These are phyloP conservation scores for Corvus cornix DNA, from an alignment of 2,113 vertebrate genomes.

Conservation along the genomic window DNA sequence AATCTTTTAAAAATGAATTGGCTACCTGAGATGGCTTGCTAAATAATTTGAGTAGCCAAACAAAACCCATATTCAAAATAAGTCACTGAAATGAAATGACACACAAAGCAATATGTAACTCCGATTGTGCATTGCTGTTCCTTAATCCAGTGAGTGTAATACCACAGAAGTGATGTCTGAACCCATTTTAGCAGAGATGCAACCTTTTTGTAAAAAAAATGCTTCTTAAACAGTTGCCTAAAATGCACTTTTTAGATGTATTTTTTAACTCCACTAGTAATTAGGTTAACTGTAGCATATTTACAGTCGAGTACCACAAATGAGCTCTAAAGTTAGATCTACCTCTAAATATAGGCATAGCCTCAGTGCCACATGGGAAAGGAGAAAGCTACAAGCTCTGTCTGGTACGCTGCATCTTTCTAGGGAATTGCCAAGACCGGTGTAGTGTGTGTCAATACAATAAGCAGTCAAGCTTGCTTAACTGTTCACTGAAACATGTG, in stretches of 20 bases:
- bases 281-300: neutral
- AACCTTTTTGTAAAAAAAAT: neutral
- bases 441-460: neutral
- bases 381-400: neutral
- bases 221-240: neutral
- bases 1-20: neutral
- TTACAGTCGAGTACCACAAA: fast-evolving
- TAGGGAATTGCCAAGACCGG: neutral
- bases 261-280: neutral
- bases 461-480: neutral
- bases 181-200: neutral
- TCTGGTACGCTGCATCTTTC: neutral
- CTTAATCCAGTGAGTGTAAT: neutral
- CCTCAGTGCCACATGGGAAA: neutral
- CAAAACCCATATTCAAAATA: neutral
- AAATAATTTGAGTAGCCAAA: neutral
- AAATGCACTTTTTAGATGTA: neutral
- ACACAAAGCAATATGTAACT: neutral
- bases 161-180: neutral
- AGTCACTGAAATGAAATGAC: neutral
- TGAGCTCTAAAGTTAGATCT: neutral
- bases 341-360: neutral
- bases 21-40: neutral
- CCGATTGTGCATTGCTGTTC: neutral
- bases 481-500: neutral